These are phyloP conservation scores for Sinocyclocheilus rhinocerous DNA, from an alignment of 2,113 vertebrate species.

Conservation along the genomic window DNA sequence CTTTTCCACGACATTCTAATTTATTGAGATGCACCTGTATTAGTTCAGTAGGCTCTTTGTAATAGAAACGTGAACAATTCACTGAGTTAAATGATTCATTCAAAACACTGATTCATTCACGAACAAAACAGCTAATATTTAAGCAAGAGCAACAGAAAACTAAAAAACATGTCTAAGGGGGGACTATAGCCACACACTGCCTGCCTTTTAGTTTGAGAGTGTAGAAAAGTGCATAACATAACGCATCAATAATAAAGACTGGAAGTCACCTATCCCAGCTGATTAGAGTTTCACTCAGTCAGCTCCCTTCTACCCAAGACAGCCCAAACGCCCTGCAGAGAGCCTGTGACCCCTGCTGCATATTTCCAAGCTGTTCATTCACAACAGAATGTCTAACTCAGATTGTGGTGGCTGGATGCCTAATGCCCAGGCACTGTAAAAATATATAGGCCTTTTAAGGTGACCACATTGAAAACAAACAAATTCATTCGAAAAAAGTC, in stretches of 20 bases:
- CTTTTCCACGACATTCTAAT: too few relatives aligned
- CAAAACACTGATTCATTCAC: background rate
- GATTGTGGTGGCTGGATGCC: background rate
- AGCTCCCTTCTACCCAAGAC: conserved; percentile 33
- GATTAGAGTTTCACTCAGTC: conserved; percentile 58
- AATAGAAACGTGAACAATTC: too few relatives aligned
- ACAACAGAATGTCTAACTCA: background rate
- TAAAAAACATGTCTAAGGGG: background rate
- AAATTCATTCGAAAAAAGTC: background rate
- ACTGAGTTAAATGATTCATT: background rate
- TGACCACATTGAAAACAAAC: background rate
- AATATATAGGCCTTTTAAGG: background rate
- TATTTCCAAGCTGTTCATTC: conserved; percentile 39
- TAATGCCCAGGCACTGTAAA: background rate
- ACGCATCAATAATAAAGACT: conserved; percentile 15
- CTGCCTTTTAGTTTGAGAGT: conserved; percentile 7
- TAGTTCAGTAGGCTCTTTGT: background rate
- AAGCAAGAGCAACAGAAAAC: background rate
- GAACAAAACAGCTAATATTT: background rate
- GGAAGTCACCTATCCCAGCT: conserved; percentile 55
- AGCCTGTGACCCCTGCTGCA: conserved; percentile 29
- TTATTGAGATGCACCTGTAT: too few relatives aligned
- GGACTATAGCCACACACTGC: background rate
- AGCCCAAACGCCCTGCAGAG: background rate
- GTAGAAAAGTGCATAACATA: conserved; percentile 14